Percentiles rank a stretch among this genome's conserved stretches.
phyloP scores from a whole-genome alignment of 2,113 vertebrate species.

The Pelobates fuscus region DNA sequence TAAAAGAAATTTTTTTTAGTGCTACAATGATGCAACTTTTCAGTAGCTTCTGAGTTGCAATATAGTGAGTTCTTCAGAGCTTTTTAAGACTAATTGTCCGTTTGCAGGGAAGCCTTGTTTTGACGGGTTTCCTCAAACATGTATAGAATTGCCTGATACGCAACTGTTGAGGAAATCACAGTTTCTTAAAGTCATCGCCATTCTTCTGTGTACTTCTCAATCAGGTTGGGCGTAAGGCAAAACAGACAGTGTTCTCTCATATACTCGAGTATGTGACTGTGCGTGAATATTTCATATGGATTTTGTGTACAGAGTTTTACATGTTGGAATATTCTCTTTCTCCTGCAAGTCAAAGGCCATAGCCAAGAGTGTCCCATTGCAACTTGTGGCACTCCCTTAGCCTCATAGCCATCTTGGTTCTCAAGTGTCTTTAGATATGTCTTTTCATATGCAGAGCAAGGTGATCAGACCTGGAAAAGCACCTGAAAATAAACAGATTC shows the following conservation, averaged over 20 bases:
- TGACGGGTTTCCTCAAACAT: constrained; percentile 54
- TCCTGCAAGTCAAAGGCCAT: constrained; percentile 65
- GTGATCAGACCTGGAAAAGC: constrained; percentile 97
- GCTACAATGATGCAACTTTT: constrained; percentile 78
- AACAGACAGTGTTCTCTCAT: constrained; percentile 67
- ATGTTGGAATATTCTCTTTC: constrained; percentile 64
- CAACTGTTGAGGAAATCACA: constrained; percentile 63
- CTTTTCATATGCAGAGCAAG: constrained; percentile 98
- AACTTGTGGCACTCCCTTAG: constrained; percentile 25
- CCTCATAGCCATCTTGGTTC: constrained; percentile 46
- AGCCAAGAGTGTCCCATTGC: constrained; percentile 56
- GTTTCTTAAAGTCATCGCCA: constrained; percentile 26
- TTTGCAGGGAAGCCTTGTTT: constrained; percentile 62
- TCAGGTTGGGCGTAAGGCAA: constrained; percentile 75
- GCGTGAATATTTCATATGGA: constrained; percentile 58
- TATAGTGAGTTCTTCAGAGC: constrained; percentile 71
- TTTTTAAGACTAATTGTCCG: constrained; percentile 66
- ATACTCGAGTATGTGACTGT: constrained; percentile 67
- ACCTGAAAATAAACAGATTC: constrained; percentile 73
- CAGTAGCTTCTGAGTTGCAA: constrained; percentile 69
- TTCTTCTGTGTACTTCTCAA: constrained; percentile 65
- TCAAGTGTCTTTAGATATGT: constrained; percentile 79
- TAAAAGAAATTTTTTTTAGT: constrained; percentile 74
- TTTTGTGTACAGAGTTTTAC: constrained; percentile 69
- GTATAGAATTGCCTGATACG: constrained; percentile 58